Evolutionary conservation across 2,888 invertebrate genomes (phyloP).

Genomic region (Tenthredo mesomela): DNA sequence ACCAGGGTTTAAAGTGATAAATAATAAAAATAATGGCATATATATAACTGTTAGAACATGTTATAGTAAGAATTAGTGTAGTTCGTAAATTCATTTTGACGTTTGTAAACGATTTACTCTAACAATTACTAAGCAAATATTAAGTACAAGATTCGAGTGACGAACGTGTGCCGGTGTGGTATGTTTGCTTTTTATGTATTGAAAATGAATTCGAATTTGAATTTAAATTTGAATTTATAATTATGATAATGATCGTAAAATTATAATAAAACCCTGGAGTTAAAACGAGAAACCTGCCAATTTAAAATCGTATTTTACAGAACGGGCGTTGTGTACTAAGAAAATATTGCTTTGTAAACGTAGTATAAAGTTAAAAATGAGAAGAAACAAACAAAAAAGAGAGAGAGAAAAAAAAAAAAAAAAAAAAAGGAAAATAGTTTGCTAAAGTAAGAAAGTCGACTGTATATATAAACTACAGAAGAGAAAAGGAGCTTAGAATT

Average conservation of each 20-base stretch:
- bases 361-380: conserved; percentile 73
- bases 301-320: background rate
- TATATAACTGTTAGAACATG: background rate
- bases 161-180: background rate
- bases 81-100: conserved; percentile 13
- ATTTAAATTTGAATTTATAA: conserved; percentile 27
- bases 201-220: conserved; percentile 24
- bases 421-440: conserved; percentile 64
- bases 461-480: conserved; percentile 70
- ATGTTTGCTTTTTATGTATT: background rate
- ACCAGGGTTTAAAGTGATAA: conserved; percentile 34
- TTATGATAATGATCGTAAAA: background rate
- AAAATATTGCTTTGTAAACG: conserved; percentile 63
- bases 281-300: conserved; percentile 30
- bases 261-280: conserved; percentile 34
- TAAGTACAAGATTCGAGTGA: conserved; percentile 41
- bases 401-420: background rate
- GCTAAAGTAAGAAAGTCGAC: conserved; percentile 73
- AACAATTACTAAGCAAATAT: conserved; percentile 24
- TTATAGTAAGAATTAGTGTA: background rate
- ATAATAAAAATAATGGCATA: conserved; percentile 20
- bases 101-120: conserved; percentile 18
- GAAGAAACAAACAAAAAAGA: background rate
- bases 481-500: conserved; percentile 67
- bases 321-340: conserved; percentile 20